Evolutionary conservation across 2,888 invertebrate species (phyloP), one percentile per base, ranked within the genome.

Genomic region (Yponomeuta sedellus): DNA sequence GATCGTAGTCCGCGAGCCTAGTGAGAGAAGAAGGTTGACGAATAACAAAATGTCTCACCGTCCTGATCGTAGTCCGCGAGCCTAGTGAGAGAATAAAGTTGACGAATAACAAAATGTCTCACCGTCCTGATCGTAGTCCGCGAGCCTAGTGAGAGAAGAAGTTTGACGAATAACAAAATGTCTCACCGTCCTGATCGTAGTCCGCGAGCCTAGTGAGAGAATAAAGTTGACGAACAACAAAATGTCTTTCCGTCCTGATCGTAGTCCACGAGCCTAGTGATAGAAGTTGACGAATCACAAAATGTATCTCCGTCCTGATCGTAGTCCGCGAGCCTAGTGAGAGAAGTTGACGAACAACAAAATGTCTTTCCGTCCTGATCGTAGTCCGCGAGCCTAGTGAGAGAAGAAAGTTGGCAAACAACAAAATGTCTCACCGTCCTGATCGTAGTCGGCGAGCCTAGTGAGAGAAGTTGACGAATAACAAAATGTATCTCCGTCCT

Each of bases 121-220:
- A 97, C 97, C 96, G 93, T 98, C 98, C 91, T 97, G 97, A 91
- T 99, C 98, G 88, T 98, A 99, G 85, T 98, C 98, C 56, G 98
- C 98, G 86, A 97, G 96, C 75, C 97, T 94, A 28, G 98, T 97
- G 89, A 95, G 94, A n/a, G n/a, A n/a, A n/a, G n/a, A n/a, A n/a
- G n/a, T n/a, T n/a, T n/a, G n/a, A n/a, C n/a, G n/a, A n/a, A n/a
- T n/a, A n/a, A n/a, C n/a, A n/a, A 5, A 25, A 25, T 25, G 25
- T 25, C 92, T 92, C 89, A 97, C 97, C 96, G 93, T 98, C 98
- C 91, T 97, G 97, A 91, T 99, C 98, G 88, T 98, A 99, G 85
- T 98, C 98, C 56, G 98, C 98, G 86, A 97, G 96, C 75, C 97
- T 94, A 28, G 98, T 97, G 89, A 95, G 94, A n/a, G n/a, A n/a